Evolutionary conservation across 2,797 vertebrate genomes (phyloP), one percentile per base, ranked within the genome.

Genomic region (Micrastur ruficollis): DNA sequence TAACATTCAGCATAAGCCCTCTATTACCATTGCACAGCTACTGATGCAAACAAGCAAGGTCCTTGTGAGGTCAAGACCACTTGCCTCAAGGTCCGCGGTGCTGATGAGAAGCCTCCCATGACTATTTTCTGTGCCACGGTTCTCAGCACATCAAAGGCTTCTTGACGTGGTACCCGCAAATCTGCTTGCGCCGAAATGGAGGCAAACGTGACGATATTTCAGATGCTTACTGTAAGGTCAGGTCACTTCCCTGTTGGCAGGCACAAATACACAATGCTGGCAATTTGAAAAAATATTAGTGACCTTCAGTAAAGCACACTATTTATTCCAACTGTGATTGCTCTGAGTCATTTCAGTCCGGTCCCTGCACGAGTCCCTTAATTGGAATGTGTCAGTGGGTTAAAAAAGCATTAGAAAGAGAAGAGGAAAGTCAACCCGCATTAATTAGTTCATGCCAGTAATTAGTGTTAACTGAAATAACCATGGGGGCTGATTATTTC

Each of bases 361-460:
- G 55, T 5, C 95, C 78, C 68, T 27, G 72, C 52, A 9, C 34
- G 58, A 94, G 53, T 11, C 68, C 44, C 94, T 79, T 96, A 92
- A 96, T 38, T 88, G 92, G 76, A 91, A 89, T 4, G 50, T 90
- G 87, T 50, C 92, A 82, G 61, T 14, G 46, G 84, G 66, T 89
- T 96, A 55, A 70, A 74, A 95, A 76, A 81, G 70, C 91, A 73
- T 34, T 6, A 76, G 27, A 6, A 42, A 25, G 42, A 65, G 40
- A 38, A 47, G 42, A 88, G 82, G 65, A 61, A 75, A 94, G 56
- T 73, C 88, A 94, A 20, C 23, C 7, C 59, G 42, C 78, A 2
- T 96, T 97, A 97, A 97, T 96, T 95, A 94, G 94, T 86, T 93
- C n/a, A 2, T 23, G 78, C 20, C 90, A 86, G 84, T 95, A 95